Conservation (phyloP, 2,797 vertebrate genomes). For the Semotilus atromaculatus region DNA sequence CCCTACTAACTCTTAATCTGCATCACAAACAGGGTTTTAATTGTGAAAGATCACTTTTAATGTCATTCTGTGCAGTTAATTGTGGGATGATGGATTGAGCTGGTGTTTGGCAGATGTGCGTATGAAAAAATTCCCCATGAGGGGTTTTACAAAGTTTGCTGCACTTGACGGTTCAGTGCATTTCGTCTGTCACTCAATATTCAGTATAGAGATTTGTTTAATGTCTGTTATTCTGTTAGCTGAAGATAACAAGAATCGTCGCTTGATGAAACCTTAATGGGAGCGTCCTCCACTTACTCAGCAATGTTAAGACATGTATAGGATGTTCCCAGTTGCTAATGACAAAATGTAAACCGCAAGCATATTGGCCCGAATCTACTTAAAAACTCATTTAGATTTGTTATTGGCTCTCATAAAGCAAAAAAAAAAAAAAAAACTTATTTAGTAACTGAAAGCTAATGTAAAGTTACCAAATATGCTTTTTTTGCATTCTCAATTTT, state of each 20-base stretch:
- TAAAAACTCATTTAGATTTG: background rate
- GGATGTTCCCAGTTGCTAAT: background rate
- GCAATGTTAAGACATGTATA: background rate
- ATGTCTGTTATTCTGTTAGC: background rate
- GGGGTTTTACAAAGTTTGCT: background rate
- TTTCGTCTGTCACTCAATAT: background rate
- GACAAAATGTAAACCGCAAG: background rate
- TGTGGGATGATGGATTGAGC: slow-evolving; percentile 18
- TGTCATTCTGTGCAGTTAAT: background rate
- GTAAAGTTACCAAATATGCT: background rate
- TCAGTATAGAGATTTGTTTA: background rate
- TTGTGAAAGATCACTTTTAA: slow-evolving; percentile 40
- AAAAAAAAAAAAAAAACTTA: background rate
- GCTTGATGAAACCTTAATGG: background rate
- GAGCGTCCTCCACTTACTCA: background rate
- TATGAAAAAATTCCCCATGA: background rate
- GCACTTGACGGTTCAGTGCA: background rate
- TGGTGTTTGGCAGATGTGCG: slow-evolving; percentile 1
- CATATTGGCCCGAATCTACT: background rate
- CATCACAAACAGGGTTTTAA: slow-evolving; percentile 28
- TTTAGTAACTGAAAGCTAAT: background rate
- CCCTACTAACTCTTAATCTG: background rate
- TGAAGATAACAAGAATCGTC: background rate
- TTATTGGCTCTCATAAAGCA: background rate
- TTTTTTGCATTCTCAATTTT: background rate